phyloP scores from a whole-genome alignment of 2,113 vertebrate genomes.

The Chlorodrepanis virens region DNA sequence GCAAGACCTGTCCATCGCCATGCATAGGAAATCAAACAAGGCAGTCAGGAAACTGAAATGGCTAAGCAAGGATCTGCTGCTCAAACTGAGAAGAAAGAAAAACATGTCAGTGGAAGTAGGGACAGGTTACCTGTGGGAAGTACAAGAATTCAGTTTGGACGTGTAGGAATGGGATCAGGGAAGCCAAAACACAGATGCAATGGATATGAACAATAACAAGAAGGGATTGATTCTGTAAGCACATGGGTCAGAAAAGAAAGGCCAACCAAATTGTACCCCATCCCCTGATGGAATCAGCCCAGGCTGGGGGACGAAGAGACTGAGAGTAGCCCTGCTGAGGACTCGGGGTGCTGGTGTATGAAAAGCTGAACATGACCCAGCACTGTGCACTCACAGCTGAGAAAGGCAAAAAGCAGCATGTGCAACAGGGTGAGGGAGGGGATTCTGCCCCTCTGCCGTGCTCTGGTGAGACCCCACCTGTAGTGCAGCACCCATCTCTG shows the following conservation, averaged over 20 bases:
- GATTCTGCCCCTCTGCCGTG: background rate
- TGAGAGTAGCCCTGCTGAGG: background rate
- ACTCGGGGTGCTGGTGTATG: background rate
- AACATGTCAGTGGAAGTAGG: background rate
- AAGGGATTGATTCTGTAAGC: background rate
- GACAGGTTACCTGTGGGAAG: background rate
- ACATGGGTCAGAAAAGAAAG: background rate
- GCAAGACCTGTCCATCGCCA: background rate
- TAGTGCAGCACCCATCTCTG: background rate
- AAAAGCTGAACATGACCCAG: background rate
- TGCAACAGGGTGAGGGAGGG: background rate
- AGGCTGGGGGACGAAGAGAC: background rate
- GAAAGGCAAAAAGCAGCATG: background rate
- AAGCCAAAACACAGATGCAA: background rate
- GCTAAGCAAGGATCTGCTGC: background rate
- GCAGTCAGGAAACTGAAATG: background rate
- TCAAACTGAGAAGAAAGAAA: background rate
- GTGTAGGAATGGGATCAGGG: background rate
- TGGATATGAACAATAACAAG: background rate
- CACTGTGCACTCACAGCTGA: background rate
- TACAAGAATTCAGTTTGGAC: background rate
- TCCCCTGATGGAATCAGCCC: too few species aligned
- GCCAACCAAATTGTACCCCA: background rate
- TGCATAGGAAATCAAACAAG: background rate
- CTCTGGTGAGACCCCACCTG: background rate